A percentile compares a stretch with the other conserved stretches of the same genome.
Evolutionary conservation across 2,888 invertebrate genomes (phyloP).

Genomic region (Drosophila anomalata): DNA sequence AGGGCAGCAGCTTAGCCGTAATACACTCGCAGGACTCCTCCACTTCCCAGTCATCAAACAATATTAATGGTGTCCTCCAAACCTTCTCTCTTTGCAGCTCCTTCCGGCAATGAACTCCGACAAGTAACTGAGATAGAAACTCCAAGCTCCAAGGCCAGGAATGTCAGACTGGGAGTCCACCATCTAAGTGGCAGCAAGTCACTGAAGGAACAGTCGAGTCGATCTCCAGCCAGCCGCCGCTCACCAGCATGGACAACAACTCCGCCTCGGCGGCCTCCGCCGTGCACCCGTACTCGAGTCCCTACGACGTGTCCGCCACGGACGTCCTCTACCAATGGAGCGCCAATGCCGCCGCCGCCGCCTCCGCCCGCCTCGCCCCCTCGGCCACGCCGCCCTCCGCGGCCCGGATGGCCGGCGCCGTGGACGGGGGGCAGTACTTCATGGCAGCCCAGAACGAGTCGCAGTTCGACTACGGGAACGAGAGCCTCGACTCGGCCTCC

Average conservation of each 20-base stretch:
- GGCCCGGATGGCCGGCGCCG: neutral
- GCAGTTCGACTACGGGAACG: slow-evolving; percentile 59
- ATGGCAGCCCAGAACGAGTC: slow-evolving; percentile 22
- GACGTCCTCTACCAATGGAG: slow-evolving; percentile 63
- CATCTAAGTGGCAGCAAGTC: slow-evolving; percentile 11
- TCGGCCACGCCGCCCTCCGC: slow-evolving; percentile 20
- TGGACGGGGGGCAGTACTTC: neutral
- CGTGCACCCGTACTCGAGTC: slow-evolving; percentile 26
- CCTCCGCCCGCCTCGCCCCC: slow-evolving; percentile 45
- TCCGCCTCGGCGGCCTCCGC: slow-evolving; percentile 27
- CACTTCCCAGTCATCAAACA: neutral
- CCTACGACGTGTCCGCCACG: slow-evolving; percentile 49
- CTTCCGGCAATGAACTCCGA: neutral
- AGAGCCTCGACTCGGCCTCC: slow-evolving; percentile 58
- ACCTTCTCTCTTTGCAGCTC: neutral
- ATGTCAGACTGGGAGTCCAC: slow-evolving; percentile 5
- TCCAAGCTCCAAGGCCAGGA: neutral
- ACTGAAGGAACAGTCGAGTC: slow-evolving; percentile 24
- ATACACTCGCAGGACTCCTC: neutral
- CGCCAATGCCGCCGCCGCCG: slow-evolving; percentile 35
- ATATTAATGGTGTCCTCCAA: neutral
- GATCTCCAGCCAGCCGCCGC: slow-evolving; percentile 23
- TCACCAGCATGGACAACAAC: slow-evolving; percentile 36
- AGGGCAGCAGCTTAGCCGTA: neutral
- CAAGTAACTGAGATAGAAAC: neutral